phyloP scores from a whole-genome alignment of 2,797 vertebrate species.

The Oceanodroma leucorhoa region DNA sequence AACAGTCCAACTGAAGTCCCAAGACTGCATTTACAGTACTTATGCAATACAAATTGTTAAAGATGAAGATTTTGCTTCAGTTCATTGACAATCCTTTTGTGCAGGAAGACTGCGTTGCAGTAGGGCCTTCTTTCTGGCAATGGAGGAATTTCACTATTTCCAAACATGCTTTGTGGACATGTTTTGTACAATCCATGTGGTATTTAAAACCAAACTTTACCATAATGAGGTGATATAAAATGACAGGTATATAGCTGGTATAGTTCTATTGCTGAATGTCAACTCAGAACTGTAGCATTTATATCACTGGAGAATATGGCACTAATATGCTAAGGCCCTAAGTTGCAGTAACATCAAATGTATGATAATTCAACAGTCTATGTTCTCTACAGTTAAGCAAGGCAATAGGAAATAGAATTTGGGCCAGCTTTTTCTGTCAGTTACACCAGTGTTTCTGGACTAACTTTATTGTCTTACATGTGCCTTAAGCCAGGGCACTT shows the following conservation, averaged over 20 bases:
- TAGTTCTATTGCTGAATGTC: not conserved
- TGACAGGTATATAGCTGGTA: not conserved
- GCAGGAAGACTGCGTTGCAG: not conserved
- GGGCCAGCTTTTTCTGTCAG: not conserved
- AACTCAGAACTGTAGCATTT: not conserved
- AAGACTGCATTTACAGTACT: not conserved
- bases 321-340: not conserved
- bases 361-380: not conserved
- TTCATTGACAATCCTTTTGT: not conserved
- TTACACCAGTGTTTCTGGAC: not conserved
- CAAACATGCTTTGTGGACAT: rapidly evolving
- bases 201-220: not conserved
- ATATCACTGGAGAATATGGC: not conserved
- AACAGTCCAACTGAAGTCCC: not conserved
- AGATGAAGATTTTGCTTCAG: not conserved
- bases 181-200: not conserved
- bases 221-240: not conserved
- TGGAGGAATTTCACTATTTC: not conserved
- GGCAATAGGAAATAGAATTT: not conserved
- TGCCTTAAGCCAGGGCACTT: not conserved
- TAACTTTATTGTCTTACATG: not conserved
- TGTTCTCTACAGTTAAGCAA: not conserved
- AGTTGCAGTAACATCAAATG: not conserved
- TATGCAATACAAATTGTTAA: not conserved
- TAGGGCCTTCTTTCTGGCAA: not conserved